phyloP scores from a whole-genome alignment of 2,888 invertebrate species.

The Meloe dianella region DNA sequence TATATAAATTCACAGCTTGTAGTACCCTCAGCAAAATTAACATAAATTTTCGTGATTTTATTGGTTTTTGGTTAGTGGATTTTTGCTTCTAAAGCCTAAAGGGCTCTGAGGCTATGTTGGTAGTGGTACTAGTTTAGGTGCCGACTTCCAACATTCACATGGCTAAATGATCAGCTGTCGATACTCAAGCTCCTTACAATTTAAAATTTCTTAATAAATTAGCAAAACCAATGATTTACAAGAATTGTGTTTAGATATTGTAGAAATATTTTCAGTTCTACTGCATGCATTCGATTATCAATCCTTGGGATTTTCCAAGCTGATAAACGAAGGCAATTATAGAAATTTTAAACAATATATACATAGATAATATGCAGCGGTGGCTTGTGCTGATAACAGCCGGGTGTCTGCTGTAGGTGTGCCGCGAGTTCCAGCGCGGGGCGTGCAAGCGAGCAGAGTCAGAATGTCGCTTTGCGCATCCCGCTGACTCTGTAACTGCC shows the following conservation, averaged over 20 bases:
- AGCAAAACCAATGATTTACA: background rate
- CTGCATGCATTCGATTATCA: slow-evolving; percentile 35
- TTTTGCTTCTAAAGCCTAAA: background rate
- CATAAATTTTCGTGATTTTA: background rate
- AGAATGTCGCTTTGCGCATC: slow-evolving; percentile 99
- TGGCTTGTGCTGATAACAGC: slow-evolving; percentile 54
- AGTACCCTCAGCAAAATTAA: background rate
- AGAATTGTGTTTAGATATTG: background rate
- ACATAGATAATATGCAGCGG: slow-evolving; percentile 47
- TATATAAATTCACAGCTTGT: slow-evolving; percentile 2
- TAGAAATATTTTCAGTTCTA: slow-evolving; percentile 2
- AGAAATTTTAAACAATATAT: slow-evolving; percentile 2
- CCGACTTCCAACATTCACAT: background rate
- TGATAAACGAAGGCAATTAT: slow-evolving; percentile 32
- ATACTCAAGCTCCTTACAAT: background rate
- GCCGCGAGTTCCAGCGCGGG: slow-evolving; percentile 99
- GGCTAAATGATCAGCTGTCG: slow-evolving; percentile 6
- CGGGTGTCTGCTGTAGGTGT: slow-evolving; percentile 76
- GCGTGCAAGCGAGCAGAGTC: slow-evolving; percentile 97
- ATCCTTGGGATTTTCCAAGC: background rate
- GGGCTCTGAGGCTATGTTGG: background rate
- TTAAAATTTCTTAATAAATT: background rate
- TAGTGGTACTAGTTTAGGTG: background rate
- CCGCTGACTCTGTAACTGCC: slow-evolving; percentile 94
- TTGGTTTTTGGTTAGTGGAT: too few species aligned